Percentiles rank a stretch among this genome's conserved stretches.
These are phyloP conservation scores for Drosophila persimilis DNA, from an alignment of 1,140 invertebrate species.

Conservation along the genomic window DNA sequence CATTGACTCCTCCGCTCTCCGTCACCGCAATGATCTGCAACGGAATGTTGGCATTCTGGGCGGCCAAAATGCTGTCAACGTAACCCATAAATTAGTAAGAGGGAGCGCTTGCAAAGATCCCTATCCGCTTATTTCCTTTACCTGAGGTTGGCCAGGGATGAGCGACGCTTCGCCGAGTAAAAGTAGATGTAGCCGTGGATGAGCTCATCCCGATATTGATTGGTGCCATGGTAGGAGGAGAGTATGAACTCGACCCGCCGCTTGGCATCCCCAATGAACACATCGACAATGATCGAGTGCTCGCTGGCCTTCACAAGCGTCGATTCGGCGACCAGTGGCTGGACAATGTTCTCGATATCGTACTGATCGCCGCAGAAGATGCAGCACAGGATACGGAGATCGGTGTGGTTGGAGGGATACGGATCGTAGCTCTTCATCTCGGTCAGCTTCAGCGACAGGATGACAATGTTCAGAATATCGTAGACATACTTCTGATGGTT, in stretches of 20 bases:
- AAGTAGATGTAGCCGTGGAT: constrained; percentile 98
- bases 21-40: constrained; percentile 97
- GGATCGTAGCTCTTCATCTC: constrained; percentile 81
- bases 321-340: constrained; percentile 93
- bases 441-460: constrained; percentile 74
- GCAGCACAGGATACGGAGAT: constrained; percentile 94
- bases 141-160: constrained; percentile 96
- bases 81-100: background rate
- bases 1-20: constrained; percentile 92
- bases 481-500: constrained; percentile 83
- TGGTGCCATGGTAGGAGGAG: constrained; percentile 97
- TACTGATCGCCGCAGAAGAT: constrained; percentile 98
- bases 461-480: constrained; percentile 80
- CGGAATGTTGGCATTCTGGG: constrained; percentile 96
- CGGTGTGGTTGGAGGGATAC: constrained; percentile 82
- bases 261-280: constrained; percentile 94
- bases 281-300: constrained; percentile 94
- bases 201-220: constrained; percentile 94
- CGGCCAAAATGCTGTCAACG: constrained; percentile 92
- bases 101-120: background rate
- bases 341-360: constrained; percentile 94
- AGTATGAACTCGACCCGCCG: constrained; percentile 96
- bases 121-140: constrained; percentile 82
- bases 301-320: constrained; percentile 94
- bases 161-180: constrained; percentile 97